These are phyloP conservation scores for Arctopsyche grandis DNA, from an alignment of 1,140 invertebrate species.

Conservation along the genomic window DNA sequence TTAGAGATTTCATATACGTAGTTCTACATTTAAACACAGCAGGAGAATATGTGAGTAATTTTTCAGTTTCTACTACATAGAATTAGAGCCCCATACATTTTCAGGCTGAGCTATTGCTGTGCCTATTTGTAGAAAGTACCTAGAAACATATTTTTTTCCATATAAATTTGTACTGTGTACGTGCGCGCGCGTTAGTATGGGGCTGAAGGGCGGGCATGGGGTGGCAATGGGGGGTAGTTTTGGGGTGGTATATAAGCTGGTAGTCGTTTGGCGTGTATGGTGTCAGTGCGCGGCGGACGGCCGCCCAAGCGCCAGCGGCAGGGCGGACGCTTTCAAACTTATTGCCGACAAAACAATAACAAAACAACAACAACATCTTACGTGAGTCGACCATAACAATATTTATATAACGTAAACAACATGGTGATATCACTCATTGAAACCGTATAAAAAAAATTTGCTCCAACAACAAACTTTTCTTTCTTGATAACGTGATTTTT, in stretches of 20 bases:
- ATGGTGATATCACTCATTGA: background rate
- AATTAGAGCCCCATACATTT: too few species aligned
- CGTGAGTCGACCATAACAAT: background rate
- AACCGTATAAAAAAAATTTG: too few species aligned
- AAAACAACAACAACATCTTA: slow-evolving; percentile 22
- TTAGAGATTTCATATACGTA: too few species aligned
- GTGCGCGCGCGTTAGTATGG: too few species aligned
- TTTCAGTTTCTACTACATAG: too few species aligned
- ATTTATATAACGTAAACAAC: background rate
- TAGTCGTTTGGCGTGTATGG: slow-evolving; percentile 13
- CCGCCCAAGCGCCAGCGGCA: slow-evolving; percentile 38
- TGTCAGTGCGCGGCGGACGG: slow-evolving; percentile 47
- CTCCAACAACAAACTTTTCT: too few species aligned
- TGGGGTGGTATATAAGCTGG: background rate
- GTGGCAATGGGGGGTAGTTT: background rate
- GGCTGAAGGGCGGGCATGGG: background rate
- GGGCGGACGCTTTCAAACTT: slow-evolving; percentile 52
- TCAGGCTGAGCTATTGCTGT: too few species aligned
- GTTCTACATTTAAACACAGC: too few species aligned
- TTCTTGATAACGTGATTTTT: too few species aligned
- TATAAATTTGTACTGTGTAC: background rate
- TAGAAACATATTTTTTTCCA: background rate
- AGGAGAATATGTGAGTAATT: too few species aligned
- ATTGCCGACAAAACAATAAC: slow-evolving; percentile 9
- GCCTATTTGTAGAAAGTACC: too few species aligned